Percentiles rank a stretch among this genome's conserved stretches.
phyloP scores from a whole-genome alignment of 2,888 invertebrate species.

The Eledone cirrhosa region DNA sequence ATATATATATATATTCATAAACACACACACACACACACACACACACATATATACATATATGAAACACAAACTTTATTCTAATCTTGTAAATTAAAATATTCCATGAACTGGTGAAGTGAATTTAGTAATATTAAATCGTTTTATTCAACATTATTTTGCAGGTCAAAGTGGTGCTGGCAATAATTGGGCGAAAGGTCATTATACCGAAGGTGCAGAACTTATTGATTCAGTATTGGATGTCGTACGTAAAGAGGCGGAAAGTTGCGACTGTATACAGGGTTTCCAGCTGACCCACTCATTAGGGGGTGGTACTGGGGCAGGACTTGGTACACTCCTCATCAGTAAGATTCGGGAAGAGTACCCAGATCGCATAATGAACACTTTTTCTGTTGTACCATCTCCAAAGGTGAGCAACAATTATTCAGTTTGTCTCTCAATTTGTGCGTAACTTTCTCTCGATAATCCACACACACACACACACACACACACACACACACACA shows the following conservation, averaged over 20 bases:
- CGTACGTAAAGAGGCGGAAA: conserved; percentile 38
- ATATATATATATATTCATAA: no score
- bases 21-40: no score
- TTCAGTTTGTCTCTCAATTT: no score
- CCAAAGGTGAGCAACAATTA: conserved; percentile 72
- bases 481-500: no score
- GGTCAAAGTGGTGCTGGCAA: conserved; percentile 47
- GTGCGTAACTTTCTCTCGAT: no score
- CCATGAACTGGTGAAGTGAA: no score
- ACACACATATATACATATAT: no score
- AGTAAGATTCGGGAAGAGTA: conserved; percentile 56
- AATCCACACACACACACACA: no score
- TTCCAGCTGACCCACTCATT: conserved; percentile 54
- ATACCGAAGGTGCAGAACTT: conserved; percentile 40
- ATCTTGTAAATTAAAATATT: no score
- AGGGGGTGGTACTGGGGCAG: conserved; percentile 54
- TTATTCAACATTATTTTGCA: no score
- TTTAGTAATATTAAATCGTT: no score
- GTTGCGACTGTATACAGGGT: conserved; percentile 47
- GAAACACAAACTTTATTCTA: no score
- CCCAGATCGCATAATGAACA: conserved; percentile 78
- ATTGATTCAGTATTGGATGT: conserved; percentile 40
- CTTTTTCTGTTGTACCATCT: conserved; percentile 89
- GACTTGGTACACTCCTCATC: conserved; percentile 54
- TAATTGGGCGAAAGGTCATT: conserved; percentile 33